Evolutionary conservation across 2,113 vertebrate genomes (phyloP).

Genomic region (Thermophis baileyi): DNA sequence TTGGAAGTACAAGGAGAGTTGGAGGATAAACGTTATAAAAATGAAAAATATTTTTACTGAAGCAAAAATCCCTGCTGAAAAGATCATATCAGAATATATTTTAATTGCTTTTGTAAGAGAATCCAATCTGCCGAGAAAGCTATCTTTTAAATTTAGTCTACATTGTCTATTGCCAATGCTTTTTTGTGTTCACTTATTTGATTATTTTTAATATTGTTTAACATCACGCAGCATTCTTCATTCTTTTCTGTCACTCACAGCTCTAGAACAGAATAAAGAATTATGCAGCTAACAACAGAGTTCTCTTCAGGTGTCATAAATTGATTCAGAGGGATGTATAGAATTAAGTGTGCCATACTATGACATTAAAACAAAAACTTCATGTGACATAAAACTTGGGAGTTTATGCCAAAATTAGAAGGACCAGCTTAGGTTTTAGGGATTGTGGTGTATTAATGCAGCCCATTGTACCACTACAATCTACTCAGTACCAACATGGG

Average conservation of each 20-base stretch:
- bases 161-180: conserved; percentile 15
- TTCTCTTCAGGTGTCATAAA: fast-evolving
- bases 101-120: conserved; percentile 26
- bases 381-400: neutral
- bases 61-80: conserved; percentile 31
- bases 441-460: neutral
- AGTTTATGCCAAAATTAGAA: neutral
- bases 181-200: neutral
- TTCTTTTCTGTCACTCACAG: neutral
- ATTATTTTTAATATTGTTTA: conserved; percentile 16
- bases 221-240: neutral
- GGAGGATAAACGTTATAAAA: neutral
- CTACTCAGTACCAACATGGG: neutral
- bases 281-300: neutral
- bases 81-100: conserved; percentile 20
- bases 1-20: neutral
- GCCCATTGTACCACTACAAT: neutral
- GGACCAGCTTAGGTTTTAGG: neutral
- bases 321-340: neutral
- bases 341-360: neutral
- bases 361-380: neutral
- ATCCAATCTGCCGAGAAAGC: neutral
- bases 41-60: conserved; percentile 6
- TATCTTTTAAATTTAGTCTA: conserved; percentile 29
- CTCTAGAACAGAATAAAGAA: neutral